Base-by-base conservation (phyloP, 2,113 vertebrate genomes). In the Daphoenositta chrysoptera region DNA sequence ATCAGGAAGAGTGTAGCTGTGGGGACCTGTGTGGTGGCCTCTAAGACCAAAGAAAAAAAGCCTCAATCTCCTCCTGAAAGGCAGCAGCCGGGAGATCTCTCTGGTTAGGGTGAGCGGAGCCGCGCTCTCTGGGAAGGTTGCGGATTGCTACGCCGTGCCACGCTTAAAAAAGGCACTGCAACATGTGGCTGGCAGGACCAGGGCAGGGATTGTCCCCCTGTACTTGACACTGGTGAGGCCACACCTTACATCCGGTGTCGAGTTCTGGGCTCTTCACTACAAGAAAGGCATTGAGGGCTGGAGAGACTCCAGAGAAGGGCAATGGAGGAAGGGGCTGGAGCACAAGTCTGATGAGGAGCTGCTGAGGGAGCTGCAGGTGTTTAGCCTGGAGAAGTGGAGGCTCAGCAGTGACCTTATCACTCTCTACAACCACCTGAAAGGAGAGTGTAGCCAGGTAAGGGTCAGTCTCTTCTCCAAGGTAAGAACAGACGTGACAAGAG, bases 321-420 rank as follows among this genome's bases (percentile, higher is more conserved):
- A 68, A 0, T 0, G 0, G 30, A 30, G 21, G 11, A 61, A 76
- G 21, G 19, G 11, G 4, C 53, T 68, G 87, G 30, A 16, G 14
- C 61, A 40, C 24, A 40, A 15, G 14, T 22, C n/a, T 35, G 21
- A 27, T 22, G 11, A 53, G 30, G 4, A 68, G 24, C 14, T 19
- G 30, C n/a, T 53, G 30, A 53, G n/a, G n/a, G n/a, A n/a, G n/a
- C n/a, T n/a, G n/a, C n/a, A n/a, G n/a, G 4, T 5, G 12, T 27
- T 82, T 11, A 53, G 21, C 13, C 54, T 76, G 63, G n/a, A 54
- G 21, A 61, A 76, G 8, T 76, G 14, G 21, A 48, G 11, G 40
- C 15, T 69, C 70, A 69, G 35, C 61, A 4, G 4, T 22, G 40
- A 83, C 21, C 48, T 42, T 33, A 23, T 20, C 21, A 20, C 40